phyloP scores from a whole-genome alignment of 2,888 invertebrate genomes.

The Blera fallax region DNA sequence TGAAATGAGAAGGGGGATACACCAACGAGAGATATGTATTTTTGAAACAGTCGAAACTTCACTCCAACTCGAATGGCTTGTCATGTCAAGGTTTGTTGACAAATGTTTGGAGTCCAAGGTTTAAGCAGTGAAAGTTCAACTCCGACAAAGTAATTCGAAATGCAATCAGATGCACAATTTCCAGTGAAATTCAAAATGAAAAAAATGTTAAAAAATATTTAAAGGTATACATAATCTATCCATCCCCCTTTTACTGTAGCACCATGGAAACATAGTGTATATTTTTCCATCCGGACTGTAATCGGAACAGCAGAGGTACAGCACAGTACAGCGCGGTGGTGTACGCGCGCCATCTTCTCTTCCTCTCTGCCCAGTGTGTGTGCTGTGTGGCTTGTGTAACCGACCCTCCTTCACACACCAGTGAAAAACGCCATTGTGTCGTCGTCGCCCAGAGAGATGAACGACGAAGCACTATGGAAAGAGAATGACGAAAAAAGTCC shows the following conservation, averaged over 20 bases:
- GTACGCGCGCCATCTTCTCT: constrained; percentile 44
- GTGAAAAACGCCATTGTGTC: constrained; percentile 46
- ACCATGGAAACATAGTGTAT: background rate
- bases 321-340: background rate
- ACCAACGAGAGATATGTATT: background rate
- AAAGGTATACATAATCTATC: constrained; percentile 10
- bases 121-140: background rate
- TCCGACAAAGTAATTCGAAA: background rate
- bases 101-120: constrained; percentile 5
- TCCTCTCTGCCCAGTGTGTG: constrained; percentile 50
- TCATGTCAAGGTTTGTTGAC: constrained; percentile 23
- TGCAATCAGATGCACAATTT: background rate
- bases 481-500: constrained; percentile 65
- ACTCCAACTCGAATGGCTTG: background rate
- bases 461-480: constrained; percentile 38
- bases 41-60: background rate
- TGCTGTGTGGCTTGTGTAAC: constrained; percentile 29
- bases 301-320: background rate
- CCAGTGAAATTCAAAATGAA: background rate
- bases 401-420: constrained; percentile 60
- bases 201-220: background rate
- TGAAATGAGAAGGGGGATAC: constrained; percentile 46
- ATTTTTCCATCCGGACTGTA: constrained; percentile 23
- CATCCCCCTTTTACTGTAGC: constrained; percentile 23
- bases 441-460: constrained; percentile 44